Base-by-base conservation (phyloP, 2,113 vertebrate genomes). In the Tautogolabrus adspersus region DNA sequence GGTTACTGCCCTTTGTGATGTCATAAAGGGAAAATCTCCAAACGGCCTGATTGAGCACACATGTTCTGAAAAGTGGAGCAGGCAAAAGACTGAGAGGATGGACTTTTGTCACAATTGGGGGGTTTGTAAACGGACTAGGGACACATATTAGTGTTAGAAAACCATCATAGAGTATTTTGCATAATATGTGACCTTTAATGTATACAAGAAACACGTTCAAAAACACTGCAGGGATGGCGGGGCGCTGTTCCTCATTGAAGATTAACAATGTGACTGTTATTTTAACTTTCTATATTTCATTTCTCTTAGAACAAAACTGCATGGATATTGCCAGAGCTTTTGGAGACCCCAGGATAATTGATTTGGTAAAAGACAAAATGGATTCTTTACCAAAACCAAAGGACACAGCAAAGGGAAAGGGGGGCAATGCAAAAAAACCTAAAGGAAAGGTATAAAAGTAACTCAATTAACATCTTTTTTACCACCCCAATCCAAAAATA, bases 261-360 rank as follows among this genome's bases (percentile, higher is more conserved):
- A 3, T 57, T 30, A 21, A 12, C 30, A 34, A 34, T 34, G 30
- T 34, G 30, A 34, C 30, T 34, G 30, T 34, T 34, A 34, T 34
- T 34, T 34, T 34, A 34, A 6, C 30, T 34, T 5, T 34, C 30
- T 9, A 30, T 51, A 13, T 87, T 86, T 83, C 19, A 85, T 81
- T 76, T 37, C 47, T 49, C 72, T 74, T 72, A 99, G 97, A 93
- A 52, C 93, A 95, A 66, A 95, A 66, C 77, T 94, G 93, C 75
- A 93, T 98, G 55, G 95, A 97, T 51, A 66, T 97, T 59, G 97
- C 97, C 57, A 84, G 79, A 66, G 91, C 87, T 0, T 97, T 95
- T 81, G 95, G 91, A 76, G 94, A 99, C 77, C 77, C 88, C 16
- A 86, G 88, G 80, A 88, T 97, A 70, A 94, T 96, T 73, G 87